These are phyloP conservation scores for Alectura lathami DNA, from an alignment of 2,113 vertebrate species.

Conservation along the genomic window DNA sequence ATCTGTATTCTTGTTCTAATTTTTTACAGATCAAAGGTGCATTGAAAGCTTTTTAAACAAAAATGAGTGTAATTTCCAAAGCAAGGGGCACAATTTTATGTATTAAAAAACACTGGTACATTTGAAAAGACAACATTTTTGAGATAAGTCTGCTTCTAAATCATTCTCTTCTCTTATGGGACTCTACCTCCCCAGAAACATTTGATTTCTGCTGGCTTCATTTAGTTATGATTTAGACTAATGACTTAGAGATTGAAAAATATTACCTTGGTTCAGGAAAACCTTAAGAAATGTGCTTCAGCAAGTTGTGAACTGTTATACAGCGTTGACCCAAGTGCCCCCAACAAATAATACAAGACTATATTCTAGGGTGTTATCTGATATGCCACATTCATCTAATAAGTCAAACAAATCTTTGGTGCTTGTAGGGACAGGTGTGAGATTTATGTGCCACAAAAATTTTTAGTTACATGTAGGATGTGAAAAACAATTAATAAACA, in stretches of 20 bases:
- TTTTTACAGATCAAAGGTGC: background rate
- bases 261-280: background rate
- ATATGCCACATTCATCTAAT: background rate
- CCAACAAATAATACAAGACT: background rate
- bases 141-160: background rate
- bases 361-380: background rate
- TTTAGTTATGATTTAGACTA: background rate
- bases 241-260: background rate
- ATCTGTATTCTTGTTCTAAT: background rate
- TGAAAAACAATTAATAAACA: background rate
- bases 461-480: background rate
- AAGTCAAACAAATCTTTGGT: background rate
- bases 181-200: background rate
- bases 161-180: background rate
- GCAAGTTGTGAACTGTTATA: background rate
- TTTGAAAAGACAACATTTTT: background rate
- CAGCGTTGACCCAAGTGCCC: background rate
- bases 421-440: background rate
- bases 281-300: background rate
- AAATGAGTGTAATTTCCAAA: background rate
- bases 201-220: background rate
- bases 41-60: background rate
- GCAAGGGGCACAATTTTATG: fast-evolving
- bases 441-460: background rate
- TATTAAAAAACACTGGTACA: background rate